Evolutionary conservation across 2,797 vertebrate species (phyloP), one percentile per base, ranked within the genome.

Genomic region (Neosilurus hyrtlii): DNA sequence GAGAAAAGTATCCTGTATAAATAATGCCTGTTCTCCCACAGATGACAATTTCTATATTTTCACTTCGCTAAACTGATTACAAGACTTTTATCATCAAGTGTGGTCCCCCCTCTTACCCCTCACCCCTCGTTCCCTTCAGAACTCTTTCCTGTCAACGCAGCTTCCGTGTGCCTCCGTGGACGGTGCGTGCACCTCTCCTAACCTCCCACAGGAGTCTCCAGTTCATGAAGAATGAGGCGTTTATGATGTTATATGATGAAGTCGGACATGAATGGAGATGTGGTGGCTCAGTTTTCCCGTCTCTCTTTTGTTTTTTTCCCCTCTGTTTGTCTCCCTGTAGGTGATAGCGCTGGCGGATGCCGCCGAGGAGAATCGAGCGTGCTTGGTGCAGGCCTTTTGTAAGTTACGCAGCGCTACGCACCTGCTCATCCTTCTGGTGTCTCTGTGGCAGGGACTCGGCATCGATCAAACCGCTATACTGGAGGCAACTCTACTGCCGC

Each of bases 291-390:
- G 4, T 11, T 20, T 20, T 18, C 49, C 67, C 22, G 62, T 43
- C 9, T 52, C 18, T 51, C 72, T 22, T 9, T 30, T 4, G 81
- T 26, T 72, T 6, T 76, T 9, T 71, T 56, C 65, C 22, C 83
- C 9, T 72, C 1, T 80, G 15, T 51, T 14, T 79, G 12, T 83
- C 61, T 30, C 86, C 89, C 88, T 16, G 8, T 92, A 99, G 97
- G 94, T 99, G 90, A 96, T 98, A 61, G 92, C 95, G 83, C 91
- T 99, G 89, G 96, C 96, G 26, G 97, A 99, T 80, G 96, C 96
- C 0, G 92, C 95, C 4, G 95, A 97, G 90, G 96, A 97, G 90
- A 97, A 95, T 89, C 93, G 94, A 86, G 90, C 89, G 4, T 93
- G 80, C 79, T 87, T 98, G 91, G 94, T 95, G 83, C 95, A 95